Percentiles rank a stretch among this genome's conserved stretches.
Evolutionary conservation across 2,888 invertebrate species (phyloP).

Genomic region (Machimus rusticus): DNA sequence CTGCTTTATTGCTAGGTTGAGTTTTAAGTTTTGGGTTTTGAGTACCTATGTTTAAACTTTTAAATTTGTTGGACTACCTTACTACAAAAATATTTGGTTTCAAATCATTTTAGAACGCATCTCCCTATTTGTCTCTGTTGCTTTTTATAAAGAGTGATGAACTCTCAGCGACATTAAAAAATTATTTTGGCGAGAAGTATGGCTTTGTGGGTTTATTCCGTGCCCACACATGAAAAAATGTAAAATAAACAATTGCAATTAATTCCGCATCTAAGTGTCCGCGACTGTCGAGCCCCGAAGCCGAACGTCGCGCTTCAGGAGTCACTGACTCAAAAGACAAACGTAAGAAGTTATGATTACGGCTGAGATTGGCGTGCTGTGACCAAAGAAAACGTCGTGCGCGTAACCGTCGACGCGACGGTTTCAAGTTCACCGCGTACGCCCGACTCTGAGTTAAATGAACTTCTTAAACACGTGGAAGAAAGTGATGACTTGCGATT

Average conservation of each 20-base stretch:
- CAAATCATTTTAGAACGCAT: no score
- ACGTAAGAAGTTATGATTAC: not conserved
- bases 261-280: not conserved
- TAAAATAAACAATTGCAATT: not conserved
- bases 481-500: conserved; percentile 4
- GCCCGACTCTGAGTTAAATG: not conserved
- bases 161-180: not conserved
- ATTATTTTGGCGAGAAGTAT: not conserved
- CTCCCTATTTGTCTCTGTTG: not conserved
- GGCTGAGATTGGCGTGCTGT: not conserved
- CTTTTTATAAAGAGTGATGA: not conserved
- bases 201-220: not conserved
- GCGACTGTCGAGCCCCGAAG: not conserved
- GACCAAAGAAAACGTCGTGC: not conserved
- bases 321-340: not conserved
- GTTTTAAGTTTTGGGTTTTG: no score
- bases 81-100: no score
- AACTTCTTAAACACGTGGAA: conserved; percentile 14
- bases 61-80: no score
- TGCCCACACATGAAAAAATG: not conserved
- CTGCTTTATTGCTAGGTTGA: no score
- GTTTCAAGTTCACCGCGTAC: not conserved
- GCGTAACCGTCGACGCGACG: not conserved
- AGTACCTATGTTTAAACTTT: no score
- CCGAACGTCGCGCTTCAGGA: not conserved